These are phyloP conservation scores for Hyles vespertilio DNA, from an alignment of 1,140 invertebrate species.

Conservation along the genomic window DNA sequence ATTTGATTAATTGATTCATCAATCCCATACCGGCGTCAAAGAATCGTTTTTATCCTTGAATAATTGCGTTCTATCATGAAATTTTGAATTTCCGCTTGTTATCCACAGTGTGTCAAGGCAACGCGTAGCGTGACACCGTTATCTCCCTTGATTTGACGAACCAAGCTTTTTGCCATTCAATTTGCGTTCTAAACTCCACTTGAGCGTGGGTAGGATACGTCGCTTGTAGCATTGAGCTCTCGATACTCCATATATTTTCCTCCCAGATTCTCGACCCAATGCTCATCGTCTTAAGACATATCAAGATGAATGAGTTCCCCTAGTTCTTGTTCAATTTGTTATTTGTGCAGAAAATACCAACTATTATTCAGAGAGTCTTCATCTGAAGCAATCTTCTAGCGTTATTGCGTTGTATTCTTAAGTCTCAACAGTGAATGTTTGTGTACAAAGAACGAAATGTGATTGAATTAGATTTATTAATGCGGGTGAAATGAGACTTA, in stretches of 20 bases:
- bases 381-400: conserved; percentile 11
- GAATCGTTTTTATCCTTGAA: not conserved
- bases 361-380: conserved; percentile 20
- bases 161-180: conserved; percentile 27
- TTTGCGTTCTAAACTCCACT: conserved; percentile 23
- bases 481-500: too few relatives aligned
- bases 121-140: conserved; percentile 12
- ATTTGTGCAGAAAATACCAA: conserved; percentile 18
- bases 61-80: not conserved
- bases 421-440: conserved; percentile 5
- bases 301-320: conserved; percentile 1
- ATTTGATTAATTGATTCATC: conserved; percentile 4
- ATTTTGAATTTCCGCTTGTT: conserved; percentile 7
- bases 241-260: not conserved
- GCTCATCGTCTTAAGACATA: conserved; percentile 9
- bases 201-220: conserved; percentile 11
- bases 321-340: conserved; percentile 19
- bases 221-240: conserved; percentile 15
- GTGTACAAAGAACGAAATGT: conserved; percentile 10
- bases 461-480: conserved; percentile 7
- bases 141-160: conserved; percentile 22
- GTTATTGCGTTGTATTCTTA: conserved; percentile 11
- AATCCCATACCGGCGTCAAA: not conserved
- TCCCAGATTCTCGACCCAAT: conserved; percentile 12
- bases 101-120: not conserved